Evolutionary conservation across 2,113 vertebrate species (phyloP).

Genomic region (Tinamus guttatus): DNA sequence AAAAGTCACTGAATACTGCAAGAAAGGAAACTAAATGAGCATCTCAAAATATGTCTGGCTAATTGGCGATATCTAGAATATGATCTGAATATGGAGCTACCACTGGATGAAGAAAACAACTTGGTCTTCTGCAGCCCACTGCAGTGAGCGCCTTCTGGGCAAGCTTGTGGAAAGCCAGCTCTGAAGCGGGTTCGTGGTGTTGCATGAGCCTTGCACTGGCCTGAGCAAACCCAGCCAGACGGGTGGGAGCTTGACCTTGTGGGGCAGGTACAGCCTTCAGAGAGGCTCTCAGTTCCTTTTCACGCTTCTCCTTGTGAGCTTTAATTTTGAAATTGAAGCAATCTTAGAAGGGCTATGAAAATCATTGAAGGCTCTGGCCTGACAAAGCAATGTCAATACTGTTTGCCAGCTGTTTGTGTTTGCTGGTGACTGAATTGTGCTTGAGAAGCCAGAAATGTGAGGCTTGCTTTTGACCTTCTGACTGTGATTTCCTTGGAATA

Average conservation of each 20-base stretch:
- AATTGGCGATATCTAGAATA: neutral
- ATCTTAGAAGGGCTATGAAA: neutral
- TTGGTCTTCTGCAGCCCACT: neutral
- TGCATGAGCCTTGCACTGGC: fast-evolving
- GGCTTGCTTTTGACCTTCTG: neutral
- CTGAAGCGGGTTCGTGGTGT: neutral
- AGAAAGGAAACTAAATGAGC: neutral
- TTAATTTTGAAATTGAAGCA: neutral
- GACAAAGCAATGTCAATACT: neutral
- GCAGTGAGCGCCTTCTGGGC: neutral
- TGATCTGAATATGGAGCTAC: neutral
- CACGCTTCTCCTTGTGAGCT: neutral
- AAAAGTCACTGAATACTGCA: neutral
- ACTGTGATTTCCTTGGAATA: neutral
- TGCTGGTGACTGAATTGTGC: fast-evolving
- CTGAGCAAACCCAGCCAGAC: neutral
- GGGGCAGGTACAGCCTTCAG: fast-evolving
- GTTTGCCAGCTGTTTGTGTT: neutral
- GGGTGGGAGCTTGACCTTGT: too few relatives aligned
- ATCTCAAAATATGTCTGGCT: neutral
- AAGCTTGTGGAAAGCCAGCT: neutral
- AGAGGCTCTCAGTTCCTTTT: neutral
- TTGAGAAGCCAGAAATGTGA: neutral
- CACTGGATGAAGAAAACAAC: neutral
- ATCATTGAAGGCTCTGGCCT: neutral